A percentile compares a stretch with the other conserved stretches of the same genome.
These are phyloP conservation scores for Australoheros facetus DNA, from an alignment of 2,797 vertebrate species.

Conservation along the genomic window DNA sequence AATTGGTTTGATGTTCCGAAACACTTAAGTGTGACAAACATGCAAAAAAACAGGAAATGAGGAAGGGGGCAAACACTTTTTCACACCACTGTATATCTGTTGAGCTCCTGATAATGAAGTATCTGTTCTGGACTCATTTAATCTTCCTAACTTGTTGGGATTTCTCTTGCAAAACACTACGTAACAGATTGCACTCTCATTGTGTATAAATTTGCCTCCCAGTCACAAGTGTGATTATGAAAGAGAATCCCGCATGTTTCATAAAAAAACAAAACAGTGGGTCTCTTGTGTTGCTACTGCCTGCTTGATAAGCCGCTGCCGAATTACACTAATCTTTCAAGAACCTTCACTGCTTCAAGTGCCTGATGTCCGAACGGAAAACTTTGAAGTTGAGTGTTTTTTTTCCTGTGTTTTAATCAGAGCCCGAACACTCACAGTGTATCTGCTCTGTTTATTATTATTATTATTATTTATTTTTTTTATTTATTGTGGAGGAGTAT, in stretches of 20 bases:
- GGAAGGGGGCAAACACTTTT: no score
- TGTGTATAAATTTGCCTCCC: slow-evolving; percentile 15
- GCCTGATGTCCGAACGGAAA: slow-evolving; percentile 16
- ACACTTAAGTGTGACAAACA: no score
- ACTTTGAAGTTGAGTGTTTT: neutral
- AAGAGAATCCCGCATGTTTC: slow-evolving; percentile 43
- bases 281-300: slow-evolving; percentile 61
- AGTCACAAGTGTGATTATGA: slow-evolving; percentile 67
- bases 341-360: slow-evolving; percentile 16
- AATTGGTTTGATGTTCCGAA: no score
- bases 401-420: neutral
- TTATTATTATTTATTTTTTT: slow-evolving; percentile 3
- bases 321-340: slow-evolving; percentile 69
- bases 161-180: slow-evolving; percentile 38
- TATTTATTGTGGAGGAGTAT: neutral
- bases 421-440: no score
- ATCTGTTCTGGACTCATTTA: neutral
- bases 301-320: slow-evolving; percentile 45
- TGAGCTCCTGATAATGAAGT: neutral
- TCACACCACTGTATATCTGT: no score
- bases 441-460: no score
- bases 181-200: slow-evolving; percentile 21
- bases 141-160: neutral
- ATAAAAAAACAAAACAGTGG: slow-evolving; percentile 72
- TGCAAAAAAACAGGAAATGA: no score